Base-by-base conservation (phyloP, 2,113 vertebrate species). In the Protomyctophum bolini region DNA sequence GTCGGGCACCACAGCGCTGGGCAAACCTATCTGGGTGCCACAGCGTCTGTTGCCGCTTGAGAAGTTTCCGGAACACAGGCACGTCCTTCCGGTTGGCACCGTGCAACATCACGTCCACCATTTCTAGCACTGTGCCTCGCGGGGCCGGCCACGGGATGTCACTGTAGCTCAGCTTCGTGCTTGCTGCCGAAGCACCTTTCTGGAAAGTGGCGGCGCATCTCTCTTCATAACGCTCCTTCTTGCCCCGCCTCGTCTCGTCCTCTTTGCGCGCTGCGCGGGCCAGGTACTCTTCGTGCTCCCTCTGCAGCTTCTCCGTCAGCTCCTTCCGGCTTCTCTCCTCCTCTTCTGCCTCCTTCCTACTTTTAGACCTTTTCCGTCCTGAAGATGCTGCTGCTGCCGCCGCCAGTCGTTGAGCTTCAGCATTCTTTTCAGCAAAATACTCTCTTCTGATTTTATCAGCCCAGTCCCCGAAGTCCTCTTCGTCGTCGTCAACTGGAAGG, bases 11-110 rank as follows among this genome's bases (percentile, higher is more conserved):
- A 29, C 96, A 97, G 58, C 95, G 89, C 84, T 97, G 96, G 3
- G 90, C 70, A 29, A 97, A 97, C 64, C 93, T 94, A 79, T 97
- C 95, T 0, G 96, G 95, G 62, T 97, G 96, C 96, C 96, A 97
- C 14, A 93, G 81, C 0, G 91, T 73, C 80, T 95, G 95, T 79
- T 97, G 96, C 49, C 86, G 91, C 58, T 86, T 86, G 41, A 97
- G 89, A 14, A 92, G 83, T 69, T 94, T 94, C 2, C 94, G 92
- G 65, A 94, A 95, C 14, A 65, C 65, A 0, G 60, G 58, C 7
- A 47, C 46, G 47, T 96, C 92, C 7, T 90, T 88, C 0, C 89
- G 89, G 4, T 95, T 92, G 3, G 88, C 88, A 0, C 94, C 95
- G 7, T 95, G 92, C 57, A 96, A 83, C 70, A 96, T 94, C 65